phyloP scores from a whole-genome alignment of 1,140 invertebrate species.

The Homarus americanus region DNA sequence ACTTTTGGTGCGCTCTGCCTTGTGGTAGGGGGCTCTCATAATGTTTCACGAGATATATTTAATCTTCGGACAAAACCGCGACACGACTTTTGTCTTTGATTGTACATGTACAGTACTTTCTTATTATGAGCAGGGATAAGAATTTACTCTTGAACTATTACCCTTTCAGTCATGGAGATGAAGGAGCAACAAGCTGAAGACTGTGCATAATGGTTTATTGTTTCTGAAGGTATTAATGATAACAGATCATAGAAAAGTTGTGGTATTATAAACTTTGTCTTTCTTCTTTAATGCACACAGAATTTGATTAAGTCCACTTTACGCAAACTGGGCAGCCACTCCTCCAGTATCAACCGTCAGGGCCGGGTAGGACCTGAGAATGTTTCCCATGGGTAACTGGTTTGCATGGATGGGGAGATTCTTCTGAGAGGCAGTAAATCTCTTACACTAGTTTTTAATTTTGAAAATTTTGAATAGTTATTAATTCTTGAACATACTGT shows the following conservation, averaged over 20 bases:
- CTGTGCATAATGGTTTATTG: no score
- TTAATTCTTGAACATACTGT: slow-evolving; percentile 7
- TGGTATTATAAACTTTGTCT: slow-evolving; percentile 4
- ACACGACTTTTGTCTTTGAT: no score
- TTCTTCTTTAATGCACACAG: background rate
- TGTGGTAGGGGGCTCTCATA: no score
- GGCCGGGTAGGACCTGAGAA: slow-evolving; percentile 8
- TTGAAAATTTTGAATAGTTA: background rate
- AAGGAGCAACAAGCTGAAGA: no score
- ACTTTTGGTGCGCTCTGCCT: no score
- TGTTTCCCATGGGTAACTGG: background rate
- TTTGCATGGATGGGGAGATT: slow-evolving; percentile 14
- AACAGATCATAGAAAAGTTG: background rate
- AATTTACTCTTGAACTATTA: no score
- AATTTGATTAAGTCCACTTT: slow-evolving; percentile 18
- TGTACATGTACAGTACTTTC: no score
- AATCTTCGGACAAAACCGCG: no score
- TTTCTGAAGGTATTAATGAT: slow-evolving; percentile 24
- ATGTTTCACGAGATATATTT: no score
- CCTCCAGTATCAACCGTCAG: background rate
- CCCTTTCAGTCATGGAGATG: no score
- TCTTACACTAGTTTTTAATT: background rate
- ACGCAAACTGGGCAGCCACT: slow-evolving; percentile 9
- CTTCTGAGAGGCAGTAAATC: slow-evolving; percentile 10
- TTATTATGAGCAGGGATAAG: no score